Evolutionary conservation across 2,797 vertebrate species (phyloP).

Genomic region (Enteromius afrohamiltoni): DNA sequence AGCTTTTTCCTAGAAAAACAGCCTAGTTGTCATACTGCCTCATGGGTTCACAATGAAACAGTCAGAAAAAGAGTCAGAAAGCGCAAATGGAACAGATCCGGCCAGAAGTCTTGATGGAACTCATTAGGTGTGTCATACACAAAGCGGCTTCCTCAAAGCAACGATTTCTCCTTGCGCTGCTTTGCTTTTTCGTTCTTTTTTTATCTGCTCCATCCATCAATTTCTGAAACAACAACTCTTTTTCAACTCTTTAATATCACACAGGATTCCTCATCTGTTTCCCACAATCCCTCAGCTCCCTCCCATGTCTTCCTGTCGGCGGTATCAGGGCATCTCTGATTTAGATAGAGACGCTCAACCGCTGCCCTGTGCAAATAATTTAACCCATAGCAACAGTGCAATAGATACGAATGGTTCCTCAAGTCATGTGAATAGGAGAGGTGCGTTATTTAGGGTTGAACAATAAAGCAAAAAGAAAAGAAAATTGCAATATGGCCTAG

Average conservation of each 20-base stretch:
- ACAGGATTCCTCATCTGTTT: constrained; percentile 36
- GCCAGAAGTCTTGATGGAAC: constrained; percentile 44
- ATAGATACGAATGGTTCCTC: background rate
- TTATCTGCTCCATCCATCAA: constrained; percentile 38
- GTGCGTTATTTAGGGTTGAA: background rate
- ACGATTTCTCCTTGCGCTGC: constrained; percentile 13
- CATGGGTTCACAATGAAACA: background rate
- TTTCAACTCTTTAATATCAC: constrained; percentile 46
- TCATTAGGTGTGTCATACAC: constrained; percentile 43
- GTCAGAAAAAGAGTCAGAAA: background rate
- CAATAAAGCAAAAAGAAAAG: background rate
- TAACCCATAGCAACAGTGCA: background rate
- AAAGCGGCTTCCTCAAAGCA: constrained; percentile 42
- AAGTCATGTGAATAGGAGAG: background rate
- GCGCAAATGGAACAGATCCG: background rate
- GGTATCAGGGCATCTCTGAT: constrained; percentile 37
- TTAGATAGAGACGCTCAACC: background rate
- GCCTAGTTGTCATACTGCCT: constrained; percentile 5
- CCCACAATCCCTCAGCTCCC: constrained; percentile 46
- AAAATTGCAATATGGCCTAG: background rate
- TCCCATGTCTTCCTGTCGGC: constrained; percentile 6
- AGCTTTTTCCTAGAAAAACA: background rate
- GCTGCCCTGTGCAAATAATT: background rate
- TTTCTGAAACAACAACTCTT: constrained; percentile 52
- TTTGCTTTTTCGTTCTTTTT: constrained; percentile 13